A percentile compares a stretch with the other conserved stretches of the same genome.
These are phyloP conservation scores for Odontomachus brunneus DNA, from an alignment of 1,140 invertebrate genomes.

Conservation along the genomic window DNA sequence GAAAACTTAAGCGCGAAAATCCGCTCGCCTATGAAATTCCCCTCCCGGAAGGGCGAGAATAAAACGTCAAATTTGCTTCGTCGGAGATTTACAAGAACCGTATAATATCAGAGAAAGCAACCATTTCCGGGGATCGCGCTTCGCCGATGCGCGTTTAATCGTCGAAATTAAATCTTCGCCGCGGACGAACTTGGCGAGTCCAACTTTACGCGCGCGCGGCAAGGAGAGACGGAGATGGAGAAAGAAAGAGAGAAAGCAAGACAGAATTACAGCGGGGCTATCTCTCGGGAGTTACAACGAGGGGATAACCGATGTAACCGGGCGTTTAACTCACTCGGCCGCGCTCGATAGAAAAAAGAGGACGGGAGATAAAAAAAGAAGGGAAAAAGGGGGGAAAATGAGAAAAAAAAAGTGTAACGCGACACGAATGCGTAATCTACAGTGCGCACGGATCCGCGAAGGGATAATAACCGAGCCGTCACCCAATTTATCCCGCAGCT, in stretches of 20 bases:
- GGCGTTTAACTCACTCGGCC: conserved; percentile 45
- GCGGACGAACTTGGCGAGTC: conserved; percentile 33
- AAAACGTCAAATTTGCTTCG: conserved; percentile 18
- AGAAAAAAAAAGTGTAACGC: conserved; percentile 17
- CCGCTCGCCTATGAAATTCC: conserved; percentile 1
- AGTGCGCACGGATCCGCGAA: conserved; percentile 29
- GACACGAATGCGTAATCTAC: conserved; percentile 35
- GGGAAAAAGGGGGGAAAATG: neutral
- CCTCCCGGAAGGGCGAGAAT: neutral
- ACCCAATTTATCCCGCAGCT: conserved; percentile 59
- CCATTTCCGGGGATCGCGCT: neutral
- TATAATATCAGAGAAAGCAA: conserved; percentile 36
- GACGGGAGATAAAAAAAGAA: neutral
- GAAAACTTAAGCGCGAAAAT: neutral
- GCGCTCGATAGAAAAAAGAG: conserved; percentile 27
- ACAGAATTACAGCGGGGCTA: conserved; percentile 32
- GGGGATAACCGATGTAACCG: conserved; percentile 35
- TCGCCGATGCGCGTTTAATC: conserved; percentile 46
- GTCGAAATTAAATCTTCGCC: conserved; percentile 48
- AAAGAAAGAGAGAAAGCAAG: neutral
- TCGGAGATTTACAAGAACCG: conserved; percentile 19
- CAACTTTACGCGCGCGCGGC: neutral
- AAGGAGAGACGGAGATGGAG: neutral
- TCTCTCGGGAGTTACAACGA: conserved; percentile 34
- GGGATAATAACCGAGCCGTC: conserved; percentile 47